A percentile compares a stretch with the other conserved stretches of the same genome.
Evolutionary conservation across 2,797 vertebrate species (phyloP).

Genomic region (Paramormyrops hopkinsi): DNA sequence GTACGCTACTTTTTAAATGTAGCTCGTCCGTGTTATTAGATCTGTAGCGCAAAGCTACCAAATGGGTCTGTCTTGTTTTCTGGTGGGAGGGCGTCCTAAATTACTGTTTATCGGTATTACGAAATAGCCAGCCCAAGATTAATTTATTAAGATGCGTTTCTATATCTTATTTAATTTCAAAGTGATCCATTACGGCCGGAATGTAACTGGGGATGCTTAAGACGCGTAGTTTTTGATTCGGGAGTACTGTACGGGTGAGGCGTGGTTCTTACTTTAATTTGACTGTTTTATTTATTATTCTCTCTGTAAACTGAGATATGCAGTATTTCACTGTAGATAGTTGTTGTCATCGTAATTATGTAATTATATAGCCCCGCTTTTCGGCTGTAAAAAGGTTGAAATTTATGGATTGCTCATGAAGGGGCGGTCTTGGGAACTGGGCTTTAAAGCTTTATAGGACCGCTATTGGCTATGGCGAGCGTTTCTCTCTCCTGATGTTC

Average conservation of each 20-base stretch:
- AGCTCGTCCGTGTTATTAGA: not conserved
- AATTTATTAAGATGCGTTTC: not conserved
- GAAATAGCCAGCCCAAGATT: not conserved
- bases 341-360: not conserved
- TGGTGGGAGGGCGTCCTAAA: not conserved
- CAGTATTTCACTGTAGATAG: not conserved
- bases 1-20: not conserved
- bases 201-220: not conserved
- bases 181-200: not conserved
- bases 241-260: not conserved
- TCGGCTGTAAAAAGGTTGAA: not conserved
- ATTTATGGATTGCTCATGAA: not conserved
- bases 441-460: not conserved
- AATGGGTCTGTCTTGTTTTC: not conserved
- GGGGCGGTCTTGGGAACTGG: not conserved
- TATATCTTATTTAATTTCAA: not conserved
- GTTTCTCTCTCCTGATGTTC: not conserved
- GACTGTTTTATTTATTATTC: not conserved
- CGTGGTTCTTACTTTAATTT: not conserved
- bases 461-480: slow-evolving; percentile 1
- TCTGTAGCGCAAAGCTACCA: not conserved
- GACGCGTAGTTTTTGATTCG: not conserved
- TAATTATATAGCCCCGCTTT: not conserved
- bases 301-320: not conserved
- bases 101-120: not conserved